These are phyloP conservation scores for Conus betulinus DNA, from an alignment of 1,140 invertebrate genomes.

Conservation along the genomic window DNA sequence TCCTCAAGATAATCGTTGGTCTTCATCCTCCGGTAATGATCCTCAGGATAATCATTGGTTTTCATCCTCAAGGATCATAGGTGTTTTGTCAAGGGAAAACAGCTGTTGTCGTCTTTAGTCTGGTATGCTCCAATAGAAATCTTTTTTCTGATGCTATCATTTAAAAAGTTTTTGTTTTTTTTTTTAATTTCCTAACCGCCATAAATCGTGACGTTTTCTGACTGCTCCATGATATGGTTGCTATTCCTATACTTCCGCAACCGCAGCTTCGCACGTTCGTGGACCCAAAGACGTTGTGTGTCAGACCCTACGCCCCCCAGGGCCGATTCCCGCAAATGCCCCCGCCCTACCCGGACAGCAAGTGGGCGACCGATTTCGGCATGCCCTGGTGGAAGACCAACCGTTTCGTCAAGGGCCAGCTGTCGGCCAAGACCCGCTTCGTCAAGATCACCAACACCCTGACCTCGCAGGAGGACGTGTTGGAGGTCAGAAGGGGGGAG, in stretches of 20 bases:
- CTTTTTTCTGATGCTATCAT: too few species aligned
- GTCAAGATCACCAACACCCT: slow-evolving; percentile 86
- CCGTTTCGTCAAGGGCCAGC: slow-evolving; percentile 81
- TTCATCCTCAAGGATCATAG: too few species aligned
- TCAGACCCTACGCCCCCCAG: slow-evolving; percentile 74
- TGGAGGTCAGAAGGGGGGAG: slow-evolving; percentile 73
- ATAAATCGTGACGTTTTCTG: too few species aligned
- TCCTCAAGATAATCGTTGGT: too few species aligned
- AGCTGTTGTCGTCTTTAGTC: too few species aligned
- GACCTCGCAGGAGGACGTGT: slow-evolving; percentile 77
- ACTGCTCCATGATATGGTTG: too few species aligned
- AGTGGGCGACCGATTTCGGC: slow-evolving; percentile 74
- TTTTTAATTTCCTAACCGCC: too few species aligned
- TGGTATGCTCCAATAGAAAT: too few species aligned
- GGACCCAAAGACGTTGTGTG: slow-evolving; percentile 73
- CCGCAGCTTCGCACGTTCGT: slow-evolving; percentile 74
- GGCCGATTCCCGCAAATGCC: slow-evolving; percentile 75
- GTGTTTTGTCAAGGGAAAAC: too few species aligned
- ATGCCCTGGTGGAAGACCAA: slow-evolving; percentile 86
- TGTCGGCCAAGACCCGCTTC: slow-evolving; percentile 82
- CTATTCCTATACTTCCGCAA: not conserved
- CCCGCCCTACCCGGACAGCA: slow-evolving; percentile 70
- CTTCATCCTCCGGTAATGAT: too few species aligned
- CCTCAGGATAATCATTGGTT: too few species aligned
- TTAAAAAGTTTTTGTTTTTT: too few species aligned